Evolutionary conservation across 2,113 vertebrate genomes (phyloP).

Genomic region (Platysternon megacephalum): DNA sequence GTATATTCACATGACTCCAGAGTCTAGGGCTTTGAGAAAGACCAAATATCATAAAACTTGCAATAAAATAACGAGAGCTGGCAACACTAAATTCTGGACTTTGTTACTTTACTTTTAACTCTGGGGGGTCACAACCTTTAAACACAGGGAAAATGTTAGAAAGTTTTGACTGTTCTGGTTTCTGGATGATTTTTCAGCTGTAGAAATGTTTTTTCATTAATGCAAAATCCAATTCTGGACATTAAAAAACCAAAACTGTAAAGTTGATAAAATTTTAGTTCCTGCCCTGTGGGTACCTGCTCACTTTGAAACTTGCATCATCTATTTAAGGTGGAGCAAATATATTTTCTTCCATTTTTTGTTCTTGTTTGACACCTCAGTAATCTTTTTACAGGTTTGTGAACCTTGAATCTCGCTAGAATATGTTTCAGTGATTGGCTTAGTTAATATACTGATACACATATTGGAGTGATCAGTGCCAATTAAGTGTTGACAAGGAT

Average conservation of each 20-base stretch:
- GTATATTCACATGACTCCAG: not conserved
- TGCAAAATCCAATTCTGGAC: not conserved
- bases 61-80: not conserved
- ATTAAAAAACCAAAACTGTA: not conserved
- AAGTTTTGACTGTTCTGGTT: not conserved
- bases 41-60: not conserved
- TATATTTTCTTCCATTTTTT: not conserved
- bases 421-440: not conserved
- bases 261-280: no score
- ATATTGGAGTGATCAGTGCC: slow-evolving; percentile 21
- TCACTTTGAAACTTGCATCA: not conserved
- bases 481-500: not conserved
- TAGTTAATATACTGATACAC: slow-evolving; percentile 35
- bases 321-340: not conserved
- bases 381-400: slow-evolving; percentile 27
- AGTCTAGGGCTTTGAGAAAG: not conserved
- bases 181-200: not conserved
- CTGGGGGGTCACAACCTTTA: not conserved
- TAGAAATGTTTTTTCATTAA: not conserved
- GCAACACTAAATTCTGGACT: not conserved
- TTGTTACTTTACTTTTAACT: not conserved
- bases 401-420: slow-evolving; percentile 8
- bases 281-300: no score
- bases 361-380: slow-evolving; percentile 22
- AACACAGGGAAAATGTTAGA: not conserved